Conservation (phyloP, 2,888 invertebrate species). For the Patella pellucida region DNA sequence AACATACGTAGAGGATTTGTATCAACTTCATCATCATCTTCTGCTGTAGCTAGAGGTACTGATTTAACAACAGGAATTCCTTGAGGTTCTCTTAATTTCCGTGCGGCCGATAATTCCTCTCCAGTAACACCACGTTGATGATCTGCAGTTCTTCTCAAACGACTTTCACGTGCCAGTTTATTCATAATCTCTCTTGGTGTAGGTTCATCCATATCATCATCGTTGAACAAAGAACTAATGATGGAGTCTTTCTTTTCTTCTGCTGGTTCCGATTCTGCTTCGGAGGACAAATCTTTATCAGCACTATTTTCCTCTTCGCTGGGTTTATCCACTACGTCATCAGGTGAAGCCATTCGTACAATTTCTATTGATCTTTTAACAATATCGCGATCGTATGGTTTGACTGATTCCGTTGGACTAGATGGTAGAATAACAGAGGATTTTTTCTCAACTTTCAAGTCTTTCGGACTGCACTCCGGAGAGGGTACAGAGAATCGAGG, state of each 20-base stretch:
- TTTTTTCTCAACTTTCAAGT: background rate
- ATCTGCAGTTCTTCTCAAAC: conserved; percentile 59
- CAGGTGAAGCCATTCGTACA: conserved; percentile 36
- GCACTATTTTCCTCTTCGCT: conserved; percentile 26
- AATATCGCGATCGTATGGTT: conserved; percentile 28
- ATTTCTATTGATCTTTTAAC: conserved; percentile 42
- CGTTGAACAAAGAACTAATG: conserved; percentile 44
- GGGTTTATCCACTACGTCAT: background rate
- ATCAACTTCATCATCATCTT: conserved; percentile 69
- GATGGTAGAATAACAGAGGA: background rate
- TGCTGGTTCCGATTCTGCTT: conserved; percentile 22
- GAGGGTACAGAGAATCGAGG: conserved; percentile 41
- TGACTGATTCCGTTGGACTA: background rate
- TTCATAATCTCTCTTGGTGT: conserved; percentile 65
- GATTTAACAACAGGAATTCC: conserved; percentile 60
- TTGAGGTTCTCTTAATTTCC: conserved; percentile 62
- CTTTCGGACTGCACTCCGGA: conserved; percentile 2
- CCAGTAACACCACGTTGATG: conserved; percentile 55
- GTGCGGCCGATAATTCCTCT: conserved; percentile 30
- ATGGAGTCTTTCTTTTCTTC: conserved; percentile 25
- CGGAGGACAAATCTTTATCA: conserved; percentile 20
- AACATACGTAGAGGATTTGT: conserved; percentile 80
- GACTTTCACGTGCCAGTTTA: conserved; percentile 60
- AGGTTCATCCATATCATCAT: conserved; percentile 60
- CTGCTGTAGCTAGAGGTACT: conserved; percentile 59